These are phyloP conservation scores for Zophobas morio DNA, from an alignment of 1,140 invertebrate species.

Conservation along the genomic window DNA sequence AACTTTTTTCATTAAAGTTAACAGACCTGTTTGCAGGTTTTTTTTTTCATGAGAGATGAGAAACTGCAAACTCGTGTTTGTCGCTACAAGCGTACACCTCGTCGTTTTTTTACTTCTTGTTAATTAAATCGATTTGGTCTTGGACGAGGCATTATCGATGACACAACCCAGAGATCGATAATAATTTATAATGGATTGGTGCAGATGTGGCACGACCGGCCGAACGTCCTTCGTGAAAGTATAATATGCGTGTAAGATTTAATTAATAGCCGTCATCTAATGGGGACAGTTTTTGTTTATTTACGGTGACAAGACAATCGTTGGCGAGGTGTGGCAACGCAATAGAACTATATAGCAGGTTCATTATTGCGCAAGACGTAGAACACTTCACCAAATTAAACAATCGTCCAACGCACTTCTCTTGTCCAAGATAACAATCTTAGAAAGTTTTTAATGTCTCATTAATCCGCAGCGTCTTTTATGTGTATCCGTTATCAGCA, in stretches of 20 bases:
- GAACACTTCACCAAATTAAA: conserved; percentile 42
- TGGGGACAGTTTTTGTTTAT: conserved; percentile 49
- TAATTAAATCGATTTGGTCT: conserved; percentile 32
- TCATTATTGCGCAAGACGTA: conserved; percentile 41
- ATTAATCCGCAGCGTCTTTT: conserved; percentile 33
- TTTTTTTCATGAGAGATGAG: too few relatives aligned
- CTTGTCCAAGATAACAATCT: conserved; percentile 40
- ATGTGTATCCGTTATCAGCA: not conserved
- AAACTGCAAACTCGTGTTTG: not conserved
- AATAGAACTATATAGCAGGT: conserved; percentile 43
- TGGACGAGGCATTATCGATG: conserved; percentile 22
- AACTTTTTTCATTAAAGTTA: too few relatives aligned
- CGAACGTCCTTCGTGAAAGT: conserved; percentile 37
- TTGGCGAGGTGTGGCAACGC: conserved; percentile 41
- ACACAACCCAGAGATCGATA: conserved; percentile 32
- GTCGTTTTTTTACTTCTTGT: conserved; percentile 3
- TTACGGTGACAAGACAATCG: conserved; percentile 48
- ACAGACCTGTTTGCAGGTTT: too few relatives aligned
- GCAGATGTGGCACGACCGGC: conserved; percentile 40
- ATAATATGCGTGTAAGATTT: conserved; percentile 42
- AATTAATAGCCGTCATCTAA: conserved; percentile 48
- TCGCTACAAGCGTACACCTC: not conserved
- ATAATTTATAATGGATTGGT: conserved; percentile 41
- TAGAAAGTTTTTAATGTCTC: conserved; percentile 48
- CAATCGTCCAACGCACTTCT: conserved; percentile 45